Base-by-base conservation (phyloP, 2,888 invertebrate genomes). In the Hartigia nigra region DNA sequence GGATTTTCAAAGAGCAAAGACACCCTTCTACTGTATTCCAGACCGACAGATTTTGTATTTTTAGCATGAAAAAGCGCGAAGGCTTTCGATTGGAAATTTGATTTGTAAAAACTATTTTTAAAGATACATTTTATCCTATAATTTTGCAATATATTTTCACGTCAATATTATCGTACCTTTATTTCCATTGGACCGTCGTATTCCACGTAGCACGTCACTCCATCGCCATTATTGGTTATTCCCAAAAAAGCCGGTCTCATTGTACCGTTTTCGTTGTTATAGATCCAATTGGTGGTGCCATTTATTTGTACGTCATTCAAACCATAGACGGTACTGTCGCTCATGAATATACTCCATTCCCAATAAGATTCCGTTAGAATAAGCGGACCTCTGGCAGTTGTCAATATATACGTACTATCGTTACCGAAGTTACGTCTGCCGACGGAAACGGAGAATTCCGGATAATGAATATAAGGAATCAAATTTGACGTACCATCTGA, bases 341-440 rank as follows among this genome's bases (percentile, higher is more conserved):
- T 93, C 39, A 95, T 84, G 82, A 92, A 92, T 31, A 95, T 92
- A 0, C 93, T 91, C 85, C 94, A 92, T 88, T 95, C 95, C 94
- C 94, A 94, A 84, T 94, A 95, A 74, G 93, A 91, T 34, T 93
- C 90, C 0, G 94, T 93, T 3, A 94, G 93, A 80, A 95, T 94
- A 0, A 94, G 82, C 0, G 95, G 94, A 0, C 94, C 94, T 81
- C 92, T 90, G 0, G 92, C 88, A 0, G 94, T 94, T 39, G 92
- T 93, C 32, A 95, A 92, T 78, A 95, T 89, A 9, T 86, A 76
- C 14, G 93, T 92, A 92, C 90, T 23, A 89, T 78, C 1, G 92
- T 80, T 78, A 91, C 85, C 84, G 77, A 82, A 92, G 92, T 9
- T 85, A 76, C 76, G 92, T 92, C 69, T 89, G 74, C 78, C 91